phyloP scores from a whole-genome alignment of 2,113 vertebrate genomes.

The Pogona vitticeps region DNA sequence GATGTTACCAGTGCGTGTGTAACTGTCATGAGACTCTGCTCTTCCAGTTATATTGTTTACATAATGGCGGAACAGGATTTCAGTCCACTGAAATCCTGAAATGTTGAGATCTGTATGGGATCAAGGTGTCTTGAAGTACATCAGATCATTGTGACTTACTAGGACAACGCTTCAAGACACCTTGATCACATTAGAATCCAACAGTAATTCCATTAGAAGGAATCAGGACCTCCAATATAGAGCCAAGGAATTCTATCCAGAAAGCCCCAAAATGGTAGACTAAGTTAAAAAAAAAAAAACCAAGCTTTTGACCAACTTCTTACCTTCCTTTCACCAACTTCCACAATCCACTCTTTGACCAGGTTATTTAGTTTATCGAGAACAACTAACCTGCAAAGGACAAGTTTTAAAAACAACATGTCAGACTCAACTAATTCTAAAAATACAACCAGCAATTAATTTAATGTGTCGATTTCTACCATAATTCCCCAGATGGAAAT shows the following conservation, averaged over 20 bases:
- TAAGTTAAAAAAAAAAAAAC: background rate
- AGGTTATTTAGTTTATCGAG: constrained; percentile 93
- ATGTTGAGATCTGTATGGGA: too few species aligned
- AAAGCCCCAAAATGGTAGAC: background rate
- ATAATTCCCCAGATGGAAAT: background rate
- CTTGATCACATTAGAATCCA: background rate
- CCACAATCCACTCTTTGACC: constrained; percentile 95
- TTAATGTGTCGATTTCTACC: too few species aligned
- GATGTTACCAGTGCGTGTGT: too few species aligned
- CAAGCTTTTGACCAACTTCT: constrained; percentile 10
- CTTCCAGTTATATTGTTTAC: too few species aligned
- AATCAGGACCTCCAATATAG: background rate
- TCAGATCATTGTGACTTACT: too few species aligned
- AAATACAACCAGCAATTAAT: background rate
- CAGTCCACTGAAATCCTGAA: too few species aligned
- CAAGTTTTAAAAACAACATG: background rate
- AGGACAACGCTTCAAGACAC: background rate
- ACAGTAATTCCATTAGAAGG: background rate
- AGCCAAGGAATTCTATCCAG: background rate
- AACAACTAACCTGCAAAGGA: constrained; percentile 84
- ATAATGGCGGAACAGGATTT: too few species aligned
- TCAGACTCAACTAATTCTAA: background rate
- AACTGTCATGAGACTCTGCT: too few species aligned
- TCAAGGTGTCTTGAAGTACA: too few species aligned
- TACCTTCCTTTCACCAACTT: constrained; percentile 95